A percentile compares a stretch with the other conserved stretches of the same genome.
These are phyloP conservation scores for Eidolon helvum DNA, from an alignment of 2,113 vertebrate genomes.

Conservation along the genomic window DNA sequence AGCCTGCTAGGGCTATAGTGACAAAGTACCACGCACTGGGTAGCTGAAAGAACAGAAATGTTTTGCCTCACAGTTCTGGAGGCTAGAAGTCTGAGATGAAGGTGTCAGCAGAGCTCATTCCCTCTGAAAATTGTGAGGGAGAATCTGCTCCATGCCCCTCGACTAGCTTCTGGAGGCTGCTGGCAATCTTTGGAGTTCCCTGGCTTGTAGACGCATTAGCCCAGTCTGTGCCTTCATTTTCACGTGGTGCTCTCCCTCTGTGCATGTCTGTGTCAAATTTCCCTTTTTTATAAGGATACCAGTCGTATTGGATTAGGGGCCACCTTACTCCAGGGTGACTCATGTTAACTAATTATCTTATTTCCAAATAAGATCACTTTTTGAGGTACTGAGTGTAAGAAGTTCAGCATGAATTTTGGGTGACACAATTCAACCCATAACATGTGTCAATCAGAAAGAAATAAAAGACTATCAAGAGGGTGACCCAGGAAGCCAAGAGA, in stretches of 20 bases:
- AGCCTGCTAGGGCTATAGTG: neutral
- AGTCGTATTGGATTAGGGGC: neutral
- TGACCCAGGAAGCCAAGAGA: neutral
- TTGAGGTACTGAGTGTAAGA: neutral
- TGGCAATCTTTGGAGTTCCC: too few species aligned
- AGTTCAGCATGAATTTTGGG: neutral
- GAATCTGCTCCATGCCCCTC: accelerated
- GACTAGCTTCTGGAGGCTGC: neutral
- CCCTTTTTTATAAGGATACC: neutral
- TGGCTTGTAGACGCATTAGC: neutral
- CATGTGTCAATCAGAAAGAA: neutral
- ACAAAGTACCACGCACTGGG: neutral
- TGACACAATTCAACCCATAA: neutral
- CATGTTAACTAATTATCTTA: neutral
- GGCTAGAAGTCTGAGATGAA: neutral
- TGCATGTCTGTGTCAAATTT: neutral
- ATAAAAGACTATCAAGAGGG: neutral
- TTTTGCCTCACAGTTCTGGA: neutral
- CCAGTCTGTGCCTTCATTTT: neutral
- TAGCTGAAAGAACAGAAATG: neutral
- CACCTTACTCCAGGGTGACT: neutral
- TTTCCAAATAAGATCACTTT: neutral
- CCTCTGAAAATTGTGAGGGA: too few species aligned
- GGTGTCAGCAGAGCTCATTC: neutral
- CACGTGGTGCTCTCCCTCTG: neutral